phyloP scores from a whole-genome alignment of 2,113 vertebrate species.

The Eclectus roratus region DNA sequence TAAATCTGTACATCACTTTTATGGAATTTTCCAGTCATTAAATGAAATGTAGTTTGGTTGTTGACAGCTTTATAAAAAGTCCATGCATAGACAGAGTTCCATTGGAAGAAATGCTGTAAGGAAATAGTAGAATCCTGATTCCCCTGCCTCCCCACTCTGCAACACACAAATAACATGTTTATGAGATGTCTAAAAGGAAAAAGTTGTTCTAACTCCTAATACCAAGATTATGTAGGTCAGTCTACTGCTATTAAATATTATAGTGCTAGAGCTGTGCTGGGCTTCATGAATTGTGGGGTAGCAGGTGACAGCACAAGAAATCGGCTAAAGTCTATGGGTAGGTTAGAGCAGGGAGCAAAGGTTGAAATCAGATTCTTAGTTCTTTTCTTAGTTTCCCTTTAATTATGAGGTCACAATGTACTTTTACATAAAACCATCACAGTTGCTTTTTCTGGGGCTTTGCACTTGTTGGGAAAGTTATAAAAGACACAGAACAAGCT shows the following conservation, averaged over 20 bases:
- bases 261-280: neutral
- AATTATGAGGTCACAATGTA: neutral
- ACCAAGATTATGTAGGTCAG: neutral
- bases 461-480: neutral
- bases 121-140: neutral
- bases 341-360: neutral
- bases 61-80: neutral
- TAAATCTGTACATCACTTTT: neutral
- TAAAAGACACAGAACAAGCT: neutral
- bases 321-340: neutral
- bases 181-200: neutral
- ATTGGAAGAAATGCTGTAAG: neutral
- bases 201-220: neutral
- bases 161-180: neutral
- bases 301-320: neutral
- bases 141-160: accelerated
- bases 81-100: neutral
- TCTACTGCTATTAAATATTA: neutral
- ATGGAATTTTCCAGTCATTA: neutral
- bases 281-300: neutral
- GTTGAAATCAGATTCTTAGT: neutral
- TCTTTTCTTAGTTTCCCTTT: neutral
- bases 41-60: neutral
- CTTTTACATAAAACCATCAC: neutral
- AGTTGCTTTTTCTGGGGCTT: neutral